Evolutionary conservation across 2,113 vertebrate species (phyloP).

Genomic region (Engraulis encrasicolus): DNA sequence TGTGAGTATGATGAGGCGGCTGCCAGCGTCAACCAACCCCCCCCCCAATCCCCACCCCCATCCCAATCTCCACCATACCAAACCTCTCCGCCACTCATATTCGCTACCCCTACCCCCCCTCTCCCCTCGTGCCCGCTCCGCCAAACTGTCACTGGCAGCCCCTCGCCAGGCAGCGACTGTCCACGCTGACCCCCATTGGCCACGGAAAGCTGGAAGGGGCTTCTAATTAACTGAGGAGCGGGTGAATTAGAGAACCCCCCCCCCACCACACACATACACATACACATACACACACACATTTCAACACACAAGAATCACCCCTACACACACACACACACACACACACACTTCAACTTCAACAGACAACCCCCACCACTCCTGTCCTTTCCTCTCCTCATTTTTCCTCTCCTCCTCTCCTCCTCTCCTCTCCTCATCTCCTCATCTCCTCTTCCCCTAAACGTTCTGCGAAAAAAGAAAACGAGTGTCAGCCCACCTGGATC

Average conservation of each 20-base stretch:
- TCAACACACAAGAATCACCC: too few species aligned
- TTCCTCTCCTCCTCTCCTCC: constrained; percentile 53
- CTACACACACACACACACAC: too few species aligned
- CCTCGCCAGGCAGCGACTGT: constrained; percentile 66
- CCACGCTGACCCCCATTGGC: constrained; percentile 73
- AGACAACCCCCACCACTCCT: too few species aligned
- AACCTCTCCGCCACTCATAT: too few species aligned
- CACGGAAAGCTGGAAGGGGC: constrained; percentile 74
- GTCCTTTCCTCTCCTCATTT: too few species aligned
- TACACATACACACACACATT: too few species aligned
- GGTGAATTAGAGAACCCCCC: constrained; percentile 74
- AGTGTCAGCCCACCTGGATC: constrained; percentile 74
- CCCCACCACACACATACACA: too few species aligned
- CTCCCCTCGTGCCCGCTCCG: constrained; percentile 49
- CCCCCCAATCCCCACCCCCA: background rate
- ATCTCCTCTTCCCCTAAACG: constrained; percentile 57
- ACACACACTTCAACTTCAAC: too few species aligned
- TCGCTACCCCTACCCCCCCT: too few species aligned
- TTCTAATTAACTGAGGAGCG: constrained; percentile 81
- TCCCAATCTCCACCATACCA: too few species aligned
- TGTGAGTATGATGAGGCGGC: constrained; percentile 61
- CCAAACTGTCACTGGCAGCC: constrained; percentile 67
- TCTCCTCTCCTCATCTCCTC: background rate
- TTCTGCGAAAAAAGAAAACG: constrained; percentile 33
- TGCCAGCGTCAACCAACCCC: constrained; percentile 55